Percentiles rank a stretch among this genome's conserved stretches.
Conservation (phyloP, 2,888 invertebrate genomes). For the Acleris sparsana region DNA sequence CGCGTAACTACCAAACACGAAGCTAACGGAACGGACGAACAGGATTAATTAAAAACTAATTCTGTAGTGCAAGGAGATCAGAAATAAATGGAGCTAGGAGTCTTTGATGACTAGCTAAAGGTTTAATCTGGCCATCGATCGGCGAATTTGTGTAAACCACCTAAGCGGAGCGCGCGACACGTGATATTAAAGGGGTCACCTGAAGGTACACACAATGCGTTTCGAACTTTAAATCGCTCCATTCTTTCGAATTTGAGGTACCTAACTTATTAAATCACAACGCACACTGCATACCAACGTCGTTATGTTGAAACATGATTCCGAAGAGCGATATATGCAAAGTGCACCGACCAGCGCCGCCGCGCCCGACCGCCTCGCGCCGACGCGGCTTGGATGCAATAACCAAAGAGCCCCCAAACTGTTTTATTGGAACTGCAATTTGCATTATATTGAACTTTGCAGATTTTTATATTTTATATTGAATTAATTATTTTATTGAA, state of each 20-base stretch:
- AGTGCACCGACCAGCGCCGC: slow-evolving; percentile 15
- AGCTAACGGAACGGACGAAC: not conserved
- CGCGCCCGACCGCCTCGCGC: slow-evolving; percentile 5
- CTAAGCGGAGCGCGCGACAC: no score
- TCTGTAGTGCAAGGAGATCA: no score
- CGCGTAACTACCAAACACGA: not conserved
- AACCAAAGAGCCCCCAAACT: slow-evolving; percentile 7
- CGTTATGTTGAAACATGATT: slow-evolving; percentile 24
- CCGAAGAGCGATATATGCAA: slow-evolving; percentile 15
- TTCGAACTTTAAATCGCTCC: not conserved
- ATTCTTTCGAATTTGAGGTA: not conserved
- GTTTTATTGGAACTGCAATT: slow-evolving; percentile 27
- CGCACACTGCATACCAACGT: slow-evolving; percentile 3
- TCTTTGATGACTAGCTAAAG: no score
- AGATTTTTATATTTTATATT: slow-evolving; percentile 18
- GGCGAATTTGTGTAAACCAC: no score
- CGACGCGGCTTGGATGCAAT: slow-evolving; percentile 25
- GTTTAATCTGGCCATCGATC: no score
- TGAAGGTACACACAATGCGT: not conserved
- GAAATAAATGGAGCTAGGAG: no score
- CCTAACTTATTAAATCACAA: slow-evolving; percentile 7
- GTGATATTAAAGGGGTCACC: not conserved
- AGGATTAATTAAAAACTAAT: no score
- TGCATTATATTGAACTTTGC: slow-evolving; percentile 32
- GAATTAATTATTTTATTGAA: slow-evolving; percentile 12